Conservation (phyloP, 2,113 vertebrate genomes). For the Montifringilla adamsi region DNA sequence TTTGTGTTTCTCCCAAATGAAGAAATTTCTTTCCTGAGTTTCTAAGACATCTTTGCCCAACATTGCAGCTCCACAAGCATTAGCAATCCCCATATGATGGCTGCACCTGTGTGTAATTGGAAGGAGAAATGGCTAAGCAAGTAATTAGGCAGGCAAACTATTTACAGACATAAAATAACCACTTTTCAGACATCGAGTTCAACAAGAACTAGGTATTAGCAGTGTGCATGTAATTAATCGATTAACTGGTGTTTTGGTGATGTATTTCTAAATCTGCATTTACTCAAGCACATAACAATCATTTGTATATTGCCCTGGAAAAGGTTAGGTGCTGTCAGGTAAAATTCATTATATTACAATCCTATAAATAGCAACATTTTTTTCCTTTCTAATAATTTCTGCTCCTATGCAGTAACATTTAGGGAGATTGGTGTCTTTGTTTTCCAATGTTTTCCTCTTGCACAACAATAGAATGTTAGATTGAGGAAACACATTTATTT, state of each 20-base stretch:
- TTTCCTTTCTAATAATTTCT: not conserved
- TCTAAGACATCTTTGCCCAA: not conserved
- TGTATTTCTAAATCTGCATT: not conserved
- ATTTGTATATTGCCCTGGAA: not conserved
- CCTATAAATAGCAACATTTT: not conserved
- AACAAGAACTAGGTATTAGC: not conserved
- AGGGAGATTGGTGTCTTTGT: not conserved
- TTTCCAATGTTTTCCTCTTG: not conserved
- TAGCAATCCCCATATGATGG: not conserved
- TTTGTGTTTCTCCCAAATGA: not conserved
- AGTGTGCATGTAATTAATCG: not conserved
- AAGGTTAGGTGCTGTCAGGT: slow-evolving; percentile 21
- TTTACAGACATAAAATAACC: not conserved
- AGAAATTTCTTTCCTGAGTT: not conserved
- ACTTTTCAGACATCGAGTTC: not conserved
- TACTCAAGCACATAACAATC: not conserved
- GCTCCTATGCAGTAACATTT: not conserved
- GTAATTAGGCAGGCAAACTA: not conserved
- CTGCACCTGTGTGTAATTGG: not conserved
- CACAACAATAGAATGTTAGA: not conserved
- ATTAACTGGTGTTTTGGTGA: not conserved
- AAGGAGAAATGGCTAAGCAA: not conserved
- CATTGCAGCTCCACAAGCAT: not conserved
- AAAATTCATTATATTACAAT: slow-evolving; percentile 11
- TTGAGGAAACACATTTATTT: not conserved